Evolutionary conservation across 2,888 invertebrate species (phyloP).

Genomic region (Fragum fragum): DNA sequence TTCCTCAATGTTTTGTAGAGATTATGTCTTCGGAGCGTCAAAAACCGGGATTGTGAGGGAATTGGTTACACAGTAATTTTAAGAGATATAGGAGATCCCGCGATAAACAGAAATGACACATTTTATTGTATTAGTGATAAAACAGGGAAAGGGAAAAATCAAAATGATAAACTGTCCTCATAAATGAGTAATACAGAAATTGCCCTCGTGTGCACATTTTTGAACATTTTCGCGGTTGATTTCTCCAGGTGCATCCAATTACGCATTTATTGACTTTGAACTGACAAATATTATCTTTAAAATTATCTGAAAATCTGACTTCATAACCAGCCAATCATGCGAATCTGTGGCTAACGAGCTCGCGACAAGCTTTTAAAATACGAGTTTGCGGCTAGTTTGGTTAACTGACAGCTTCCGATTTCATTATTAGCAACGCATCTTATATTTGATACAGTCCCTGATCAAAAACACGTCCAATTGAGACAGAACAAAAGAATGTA

Average conservation of each 20-base stretch:
- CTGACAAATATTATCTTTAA: neutral
- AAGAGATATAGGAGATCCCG: too few relatives aligned
- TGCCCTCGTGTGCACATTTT: neutral
- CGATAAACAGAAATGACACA: too few relatives aligned
- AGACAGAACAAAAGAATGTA: neutral
- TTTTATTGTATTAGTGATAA: too few relatives aligned
- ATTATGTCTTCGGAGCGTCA: too few relatives aligned
- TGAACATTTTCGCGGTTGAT: neutral
- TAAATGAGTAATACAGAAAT: neutral
- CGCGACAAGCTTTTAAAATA: neutral
- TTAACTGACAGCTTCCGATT: constrained; percentile 26
- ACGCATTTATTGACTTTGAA: neutral
- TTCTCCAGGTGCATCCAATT: neutral
- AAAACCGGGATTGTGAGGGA: too few relatives aligned
- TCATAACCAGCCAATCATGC: neutral
- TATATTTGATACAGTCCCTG: neutral
- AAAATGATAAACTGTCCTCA: too few relatives aligned
- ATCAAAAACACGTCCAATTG: neutral
- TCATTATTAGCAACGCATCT: constrained; percentile 4
- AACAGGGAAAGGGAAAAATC: too few relatives aligned
- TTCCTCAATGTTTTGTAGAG: too few relatives aligned
- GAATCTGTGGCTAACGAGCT: constrained; percentile 8
- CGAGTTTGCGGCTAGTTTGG: constrained; percentile 19
- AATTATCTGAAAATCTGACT: neutral
- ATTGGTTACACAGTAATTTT: too few relatives aligned